These are phyloP conservation scores for Epinephelus fuscoguttatus DNA, from an alignment of 2,113 vertebrate species.

Conservation along the genomic window DNA sequence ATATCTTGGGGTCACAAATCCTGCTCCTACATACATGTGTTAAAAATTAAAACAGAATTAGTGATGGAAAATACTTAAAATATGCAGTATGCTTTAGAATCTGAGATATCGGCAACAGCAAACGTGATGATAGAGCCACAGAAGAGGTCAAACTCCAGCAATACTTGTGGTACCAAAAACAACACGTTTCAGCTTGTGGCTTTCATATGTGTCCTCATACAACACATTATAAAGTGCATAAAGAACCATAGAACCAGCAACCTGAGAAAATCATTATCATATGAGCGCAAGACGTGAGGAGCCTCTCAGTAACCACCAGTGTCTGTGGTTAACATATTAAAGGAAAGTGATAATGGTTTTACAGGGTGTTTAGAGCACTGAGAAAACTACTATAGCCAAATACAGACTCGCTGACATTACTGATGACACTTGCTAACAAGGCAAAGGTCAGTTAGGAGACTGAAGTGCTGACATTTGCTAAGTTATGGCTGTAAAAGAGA, in stretches of 20 bases:
- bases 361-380: constrained; percentile 1
- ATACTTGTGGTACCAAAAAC: background rate
- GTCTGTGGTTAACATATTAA: background rate
- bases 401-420: background rate
- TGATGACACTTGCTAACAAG: constrained; percentile 28
- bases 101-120: background rate
- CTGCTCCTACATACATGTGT: background rate
- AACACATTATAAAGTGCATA: too few relatives aligned
- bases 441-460: constrained; percentile 1
- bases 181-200: background rate
- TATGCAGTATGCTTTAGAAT: background rate
- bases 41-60: background rate
- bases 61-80: too few relatives aligned
- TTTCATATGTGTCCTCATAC: background rate
- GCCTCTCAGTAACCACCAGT: background rate
- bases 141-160: background rate
- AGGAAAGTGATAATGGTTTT: constrained; percentile 24
- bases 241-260: too few relatives aligned
- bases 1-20: background rate
- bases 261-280: too few relatives aligned
- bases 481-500: constrained; percentile 18
- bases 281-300: too few relatives aligned
- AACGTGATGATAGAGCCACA: background rate
- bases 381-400: background rate
- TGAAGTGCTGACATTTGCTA: constrained; percentile 1